These are phyloP conservation scores for Helogale parvula DNA, from an alignment of 2,113 vertebrate species.

Conservation along the genomic window DNA sequence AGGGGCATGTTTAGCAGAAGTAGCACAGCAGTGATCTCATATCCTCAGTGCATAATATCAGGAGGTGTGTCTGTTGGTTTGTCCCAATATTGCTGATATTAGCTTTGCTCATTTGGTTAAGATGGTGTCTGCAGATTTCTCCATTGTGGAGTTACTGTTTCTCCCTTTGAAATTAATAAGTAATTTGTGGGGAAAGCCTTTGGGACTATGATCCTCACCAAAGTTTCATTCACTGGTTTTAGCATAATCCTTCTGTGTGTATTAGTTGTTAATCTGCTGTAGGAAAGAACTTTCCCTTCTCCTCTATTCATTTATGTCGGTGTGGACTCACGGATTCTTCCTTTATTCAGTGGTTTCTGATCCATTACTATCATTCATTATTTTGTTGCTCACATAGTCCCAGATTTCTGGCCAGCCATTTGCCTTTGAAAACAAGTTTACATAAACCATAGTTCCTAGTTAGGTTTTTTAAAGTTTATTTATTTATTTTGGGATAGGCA, in stretches of 20 bases:
- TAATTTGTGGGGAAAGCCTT: not conserved
- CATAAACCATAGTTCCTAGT: not conserved
- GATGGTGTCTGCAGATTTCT: not conserved
- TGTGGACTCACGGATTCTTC: not conserved
- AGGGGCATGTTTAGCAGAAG: not conserved
- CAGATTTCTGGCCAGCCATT: constrained; percentile 6
- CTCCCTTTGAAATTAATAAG: not conserved
- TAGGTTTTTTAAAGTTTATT: not conserved
- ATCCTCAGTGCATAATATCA: not conserved
- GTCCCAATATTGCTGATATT: not conserved
- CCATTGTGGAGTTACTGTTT: not conserved
- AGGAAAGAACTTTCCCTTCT: not conserved
- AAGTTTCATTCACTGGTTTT: not conserved
- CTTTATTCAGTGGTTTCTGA: not conserved
- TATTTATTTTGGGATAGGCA: too few relatives aligned
- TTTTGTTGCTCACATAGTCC: not conserved
- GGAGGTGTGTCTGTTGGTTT: not conserved
- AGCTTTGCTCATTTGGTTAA: not conserved
- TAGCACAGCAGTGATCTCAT: too few relatives aligned
- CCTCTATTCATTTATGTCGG: not conserved
- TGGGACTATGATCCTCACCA: not conserved
- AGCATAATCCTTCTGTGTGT: not conserved
- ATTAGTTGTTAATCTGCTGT: not conserved
- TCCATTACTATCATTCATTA: not conserved
- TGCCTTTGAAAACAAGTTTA: constrained; percentile 23